phyloP scores from a whole-genome alignment of 2,797 vertebrate species.

The Cyclopterus lumpus region DNA sequence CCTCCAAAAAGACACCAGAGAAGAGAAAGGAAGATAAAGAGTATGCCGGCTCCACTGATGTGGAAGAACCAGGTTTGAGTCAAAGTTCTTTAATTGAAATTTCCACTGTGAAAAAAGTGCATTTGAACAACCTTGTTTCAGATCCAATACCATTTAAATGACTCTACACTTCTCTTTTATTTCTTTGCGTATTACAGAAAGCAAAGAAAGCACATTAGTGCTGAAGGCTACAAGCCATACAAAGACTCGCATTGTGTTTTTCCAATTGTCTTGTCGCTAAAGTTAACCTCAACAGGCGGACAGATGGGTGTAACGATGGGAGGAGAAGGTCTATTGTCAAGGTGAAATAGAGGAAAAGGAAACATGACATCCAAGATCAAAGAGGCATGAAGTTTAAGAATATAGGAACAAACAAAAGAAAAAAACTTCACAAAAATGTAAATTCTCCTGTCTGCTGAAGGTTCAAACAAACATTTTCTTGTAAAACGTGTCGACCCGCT shows the following conservation, averaged over 20 bases:
- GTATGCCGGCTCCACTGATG: conserved; percentile 85
- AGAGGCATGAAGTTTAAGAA: not conserved
- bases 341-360: conserved; percentile 15
- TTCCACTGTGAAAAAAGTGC: not conserved
- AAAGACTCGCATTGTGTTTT: not conserved
- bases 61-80: conserved; percentile 82
- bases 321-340: not conserved
- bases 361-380: conserved; percentile 19
- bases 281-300: conserved; percentile 16
- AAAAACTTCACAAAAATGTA: not conserved
- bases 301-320: not conserved
- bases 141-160: not conserved
- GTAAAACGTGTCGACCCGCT: not conserved
- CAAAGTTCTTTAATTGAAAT: not conserved
- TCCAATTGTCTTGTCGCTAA: not conserved
- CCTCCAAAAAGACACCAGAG: conserved; percentile 61
- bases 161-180: not conserved
- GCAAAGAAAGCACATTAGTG: not conserved
- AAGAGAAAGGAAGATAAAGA: conserved; percentile 75
- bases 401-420: not conserved
- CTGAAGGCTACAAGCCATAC: not conserved
- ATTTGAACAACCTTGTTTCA: not conserved
- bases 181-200: not conserved
- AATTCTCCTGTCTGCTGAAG: not conserved
- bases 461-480: not conserved